phyloP scores from a whole-genome alignment of 2,888 invertebrate species.

The Parnassius mnemosyne region DNA sequence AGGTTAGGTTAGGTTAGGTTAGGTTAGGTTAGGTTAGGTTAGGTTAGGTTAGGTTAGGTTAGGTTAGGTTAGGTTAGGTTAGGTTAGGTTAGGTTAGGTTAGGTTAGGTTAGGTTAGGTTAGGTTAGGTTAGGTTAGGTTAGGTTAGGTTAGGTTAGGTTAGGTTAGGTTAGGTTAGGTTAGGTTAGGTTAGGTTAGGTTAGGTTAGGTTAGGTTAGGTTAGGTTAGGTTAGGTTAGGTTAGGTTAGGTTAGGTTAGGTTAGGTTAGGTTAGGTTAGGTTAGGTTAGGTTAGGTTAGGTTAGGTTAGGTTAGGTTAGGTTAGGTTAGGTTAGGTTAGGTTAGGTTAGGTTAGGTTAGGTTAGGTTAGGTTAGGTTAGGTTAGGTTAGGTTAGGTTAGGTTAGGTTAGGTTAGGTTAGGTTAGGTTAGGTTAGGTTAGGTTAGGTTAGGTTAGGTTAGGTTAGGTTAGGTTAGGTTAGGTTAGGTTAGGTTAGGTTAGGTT shows the following conservation, averaged over 20 bases:
- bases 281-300: slow-evolving; percentile 38
- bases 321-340: slow-evolving; percentile 38
- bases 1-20: slow-evolving; percentile 35
- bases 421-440: slow-evolving; percentile 22
- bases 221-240: slow-evolving; percentile 30
- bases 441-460: slow-evolving; percentile 34
- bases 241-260: slow-evolving; percentile 37
- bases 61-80: slow-evolving; percentile 35
- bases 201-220: slow-evolving; percentile 18
- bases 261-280: slow-evolving; percentile 37
- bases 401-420: slow-evolving; percentile 32
- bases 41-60: slow-evolving; percentile 37
- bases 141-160: slow-evolving; percentile 36
- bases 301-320: slow-evolving; percentile 38
- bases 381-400: slow-evolving; percentile 36
- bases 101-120: slow-evolving; percentile 36
- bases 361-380: slow-evolving; percentile 35
- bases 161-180: slow-evolving; percentile 36
- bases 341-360: slow-evolving; percentile 34
- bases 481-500: slow-evolving; percentile 31
- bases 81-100: slow-evolving; percentile 37
- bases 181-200: slow-evolving; percentile 35
- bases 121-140: slow-evolving; percentile 35
- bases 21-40: slow-evolving; percentile 35
- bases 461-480: slow-evolving; percentile 29